Base-by-base conservation (phyloP, 2,113 vertebrate genomes). In the Pachyramphus minor region DNA sequence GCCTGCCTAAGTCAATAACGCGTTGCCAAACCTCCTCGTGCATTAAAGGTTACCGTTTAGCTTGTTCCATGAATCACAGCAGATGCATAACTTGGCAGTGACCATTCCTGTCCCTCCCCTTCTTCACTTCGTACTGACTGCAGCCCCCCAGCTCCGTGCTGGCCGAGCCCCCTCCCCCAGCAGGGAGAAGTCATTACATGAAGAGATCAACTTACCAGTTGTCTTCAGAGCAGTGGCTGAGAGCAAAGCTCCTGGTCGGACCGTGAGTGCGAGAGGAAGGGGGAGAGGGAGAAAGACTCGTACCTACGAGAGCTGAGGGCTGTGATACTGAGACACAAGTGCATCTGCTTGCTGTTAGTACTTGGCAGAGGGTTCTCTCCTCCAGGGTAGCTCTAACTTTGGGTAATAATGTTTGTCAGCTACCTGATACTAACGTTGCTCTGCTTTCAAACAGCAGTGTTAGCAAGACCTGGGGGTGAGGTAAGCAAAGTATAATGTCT, bases 131-230 rank as follows among this genome's bases (percentile, higher is more conserved):
- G 58, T 85, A 78, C 96, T 96, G 87, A 79, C 98, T 98, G 73
- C 97, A 98, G 97, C 96, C 97, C 97, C 97, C 98, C 97, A 97
- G 97, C 97, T 91, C 97, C 53, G 73, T 77, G 98, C 97, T 95
- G 97, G 95, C 97, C 86, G 95, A 96, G 96, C 96, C 97, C 97
- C 98, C 98, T 98, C 97, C 98, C 98, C 98, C 97, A 97, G 96
- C 97, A 81, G 95, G 96, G 97, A 98, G 98, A 98, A 98, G 98
- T 97, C 97, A 98, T 98, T 98, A 96, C 98, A 97, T 96, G 98
- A 97, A 97, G 97, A 98, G 98, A 98, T 99, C 99, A 98, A 97
- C 98, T 99, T 99, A 98, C 99, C 98, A 98, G 98, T 97, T 98
- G 97, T 98, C 98, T 98, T 90, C 97, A 89, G 98, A 97, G 98